These are phyloP conservation scores for Gymnodraco acuticeps DNA, from an alignment of 2,797 vertebrate species.

Conservation along the genomic window DNA sequence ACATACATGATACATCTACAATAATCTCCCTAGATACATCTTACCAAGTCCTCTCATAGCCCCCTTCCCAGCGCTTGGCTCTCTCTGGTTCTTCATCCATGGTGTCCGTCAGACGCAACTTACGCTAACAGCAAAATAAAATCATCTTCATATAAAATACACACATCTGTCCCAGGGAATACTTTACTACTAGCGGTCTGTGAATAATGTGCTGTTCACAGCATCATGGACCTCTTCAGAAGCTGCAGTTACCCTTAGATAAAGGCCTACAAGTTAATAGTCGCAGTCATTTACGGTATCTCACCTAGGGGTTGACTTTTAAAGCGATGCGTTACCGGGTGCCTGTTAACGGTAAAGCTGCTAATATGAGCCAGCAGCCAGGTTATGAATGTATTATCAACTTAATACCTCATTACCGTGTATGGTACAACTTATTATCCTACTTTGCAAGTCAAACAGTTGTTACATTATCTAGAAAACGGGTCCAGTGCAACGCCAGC, in stretches of 20 bases:
- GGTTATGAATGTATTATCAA: not conserved
- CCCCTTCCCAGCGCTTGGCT: slow-evolving; percentile 97
- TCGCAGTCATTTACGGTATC: too few species aligned
- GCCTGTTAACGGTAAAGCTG: not conserved
- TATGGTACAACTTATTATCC: not conserved
- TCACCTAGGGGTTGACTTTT: too few species aligned
- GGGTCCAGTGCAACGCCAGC: not conserved
- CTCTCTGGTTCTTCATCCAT: slow-evolving; percentile 98
- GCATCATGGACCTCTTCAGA: too few species aligned
- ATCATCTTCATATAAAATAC: not conserved
- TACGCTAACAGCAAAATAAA: not conserved
- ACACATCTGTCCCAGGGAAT: too few species aligned
- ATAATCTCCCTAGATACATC: slow-evolving; percentile 6
- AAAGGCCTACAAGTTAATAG: too few species aligned
- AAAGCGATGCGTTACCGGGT: too few species aligned
- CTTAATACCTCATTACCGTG: not conserved
- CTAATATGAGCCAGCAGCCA: not conserved
- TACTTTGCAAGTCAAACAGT: not conserved
- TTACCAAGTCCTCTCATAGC: slow-evolving; percentile 97
- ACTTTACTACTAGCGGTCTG: too few species aligned
- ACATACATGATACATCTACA: too few species aligned
- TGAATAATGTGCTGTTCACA: too few species aligned
- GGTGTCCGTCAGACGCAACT: slow-evolving; percentile 9
- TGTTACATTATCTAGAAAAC: not conserved
- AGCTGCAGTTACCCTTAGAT: too few species aligned